phyloP scores from a whole-genome alignment of 2,797 vertebrate genomes.

The Parambassis ranga region DNA sequence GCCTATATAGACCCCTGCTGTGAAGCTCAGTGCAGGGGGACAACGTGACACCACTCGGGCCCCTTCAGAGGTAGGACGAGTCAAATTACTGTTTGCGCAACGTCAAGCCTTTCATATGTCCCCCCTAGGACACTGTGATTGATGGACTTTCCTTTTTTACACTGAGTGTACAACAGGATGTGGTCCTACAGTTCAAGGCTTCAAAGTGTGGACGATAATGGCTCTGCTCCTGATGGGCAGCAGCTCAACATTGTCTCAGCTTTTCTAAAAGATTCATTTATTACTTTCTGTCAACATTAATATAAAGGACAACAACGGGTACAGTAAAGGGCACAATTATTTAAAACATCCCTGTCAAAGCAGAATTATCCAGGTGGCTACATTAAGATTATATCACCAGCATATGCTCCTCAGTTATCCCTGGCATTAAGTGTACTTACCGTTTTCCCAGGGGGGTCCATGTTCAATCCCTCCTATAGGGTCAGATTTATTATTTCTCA shows the following conservation, averaged over 20 bases:
- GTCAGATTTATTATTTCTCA: slow-evolving; percentile 17
- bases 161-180: slow-evolving; percentile 50
- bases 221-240: slow-evolving; percentile 56
- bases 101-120: slow-evolving; percentile 52
- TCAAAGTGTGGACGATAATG: slow-evolving; percentile 49
- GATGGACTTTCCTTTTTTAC: slow-evolving; percentile 72
- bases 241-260: slow-evolving; percentile 42
- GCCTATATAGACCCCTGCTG: slow-evolving; percentile 39
- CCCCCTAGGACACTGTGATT: slow-evolving; percentile 63
- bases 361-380: slow-evolving; percentile 56
- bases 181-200: slow-evolving; percentile 48
- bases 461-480: neutral
- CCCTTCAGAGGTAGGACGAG: slow-evolving; percentile 61
- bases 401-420: slow-evolving; percentile 58
- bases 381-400: slow-evolving; percentile 58
- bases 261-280: slow-evolving; percentile 34
- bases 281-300: slow-evolving; percentile 8
- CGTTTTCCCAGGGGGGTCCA: slow-evolving; percentile 1
- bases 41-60: slow-evolving; percentile 61
- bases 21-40: slow-evolving; percentile 45
- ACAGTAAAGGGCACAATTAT: neutral
- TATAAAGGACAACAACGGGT: slow-evolving; percentile 7
- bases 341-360: slow-evolving; percentile 29
- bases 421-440: slow-evolving; percentile 33
- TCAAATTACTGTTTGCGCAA: slow-evolving; percentile 75